phyloP scores from a whole-genome alignment of 2,797 vertebrate genomes.

The Taeniopygia guttata region DNA sequence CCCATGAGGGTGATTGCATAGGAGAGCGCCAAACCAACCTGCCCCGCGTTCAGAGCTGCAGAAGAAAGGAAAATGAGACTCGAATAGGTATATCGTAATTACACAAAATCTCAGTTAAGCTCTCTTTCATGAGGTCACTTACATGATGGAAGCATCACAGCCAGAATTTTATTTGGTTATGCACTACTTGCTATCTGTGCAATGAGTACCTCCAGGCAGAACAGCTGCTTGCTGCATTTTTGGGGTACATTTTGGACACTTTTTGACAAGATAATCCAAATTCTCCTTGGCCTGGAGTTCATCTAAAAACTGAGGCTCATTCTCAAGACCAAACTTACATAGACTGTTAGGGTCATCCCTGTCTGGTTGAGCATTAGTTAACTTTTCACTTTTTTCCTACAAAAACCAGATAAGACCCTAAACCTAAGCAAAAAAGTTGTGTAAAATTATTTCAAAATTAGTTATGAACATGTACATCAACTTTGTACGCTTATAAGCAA shows the following conservation, averaged over 20 bases:
- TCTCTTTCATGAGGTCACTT: constrained; percentile 10
- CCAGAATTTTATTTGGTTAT: background rate
- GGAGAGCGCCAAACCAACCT: constrained; percentile 89
- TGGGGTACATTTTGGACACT: background rate
- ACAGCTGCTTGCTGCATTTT: background rate
- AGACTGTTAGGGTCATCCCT: background rate
- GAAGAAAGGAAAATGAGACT: background rate
- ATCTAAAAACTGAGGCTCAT: background rate
- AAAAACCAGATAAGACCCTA: background rate
- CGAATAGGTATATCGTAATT: background rate
- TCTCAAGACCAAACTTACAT: background rate
- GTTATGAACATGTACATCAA: background rate
- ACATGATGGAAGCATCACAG: background rate
- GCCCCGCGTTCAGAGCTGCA: constrained; percentile 82
- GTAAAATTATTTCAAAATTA: background rate
- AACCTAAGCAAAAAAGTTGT: background rate
- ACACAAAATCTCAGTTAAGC: background rate
- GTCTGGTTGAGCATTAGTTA: background rate
- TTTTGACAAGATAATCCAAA: background rate
- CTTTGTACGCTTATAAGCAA: background rate
- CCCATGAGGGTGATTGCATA: constrained; percentile 91
- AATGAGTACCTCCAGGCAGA: background rate
- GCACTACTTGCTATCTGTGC: background rate
- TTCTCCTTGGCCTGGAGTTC: background rate
- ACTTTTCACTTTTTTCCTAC: background rate